Evolutionary conservation across 2,113 vertebrate genomes (phyloP), one percentile per base, ranked within the genome.

Genomic region (Corythoichthys haematopterus): DNA sequence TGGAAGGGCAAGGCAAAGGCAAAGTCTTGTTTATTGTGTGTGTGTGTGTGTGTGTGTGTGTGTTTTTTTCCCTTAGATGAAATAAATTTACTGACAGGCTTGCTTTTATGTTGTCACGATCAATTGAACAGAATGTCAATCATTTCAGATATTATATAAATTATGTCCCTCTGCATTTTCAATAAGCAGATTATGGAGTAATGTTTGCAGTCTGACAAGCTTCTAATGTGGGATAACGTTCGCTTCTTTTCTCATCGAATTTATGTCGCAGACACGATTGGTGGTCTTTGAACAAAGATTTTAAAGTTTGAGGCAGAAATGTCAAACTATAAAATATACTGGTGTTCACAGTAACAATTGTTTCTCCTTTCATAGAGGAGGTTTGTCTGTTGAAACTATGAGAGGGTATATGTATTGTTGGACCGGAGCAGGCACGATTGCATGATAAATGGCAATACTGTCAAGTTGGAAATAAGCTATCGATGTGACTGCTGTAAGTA

Each of bases 41-140:
- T 28, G 20, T 28, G 20, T 28, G 20, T 28, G 20, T 28, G 20
- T 28, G 20, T 28, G 20, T 28, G n/a, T 81, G 3, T 40, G 40
- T 40, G 6, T 43, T 43, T 77, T 81, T 83, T 81, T 62, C 4
- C n/a, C 33, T 73, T 78, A 81, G 84, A 68, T 73, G 85, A 55
- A 55, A 57, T 50, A 57, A 57, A 36, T 36, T 82, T 84, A 84
- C 84, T 87, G 83, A 83, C 87, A 85, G 80, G 56, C 77, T 35
- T 65, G 79, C 85, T 87, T 87, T 88, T 85, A 86, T 85, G 83
- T 76, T 87, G 88, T 88, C 86, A 80, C 72, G 70, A 61, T 75
- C 71, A 62, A 77, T 82, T 71, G 76, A 82, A 66, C 50, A 47
- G 47, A 45, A 74, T 75, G 84, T 86, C 86, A 87, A 37, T 89